Percentiles rank a stretch among this genome's conserved stretches.
Conservation (phyloP, 2,797 vertebrate species). For the Pseudopleuronectes americanus region DNA sequence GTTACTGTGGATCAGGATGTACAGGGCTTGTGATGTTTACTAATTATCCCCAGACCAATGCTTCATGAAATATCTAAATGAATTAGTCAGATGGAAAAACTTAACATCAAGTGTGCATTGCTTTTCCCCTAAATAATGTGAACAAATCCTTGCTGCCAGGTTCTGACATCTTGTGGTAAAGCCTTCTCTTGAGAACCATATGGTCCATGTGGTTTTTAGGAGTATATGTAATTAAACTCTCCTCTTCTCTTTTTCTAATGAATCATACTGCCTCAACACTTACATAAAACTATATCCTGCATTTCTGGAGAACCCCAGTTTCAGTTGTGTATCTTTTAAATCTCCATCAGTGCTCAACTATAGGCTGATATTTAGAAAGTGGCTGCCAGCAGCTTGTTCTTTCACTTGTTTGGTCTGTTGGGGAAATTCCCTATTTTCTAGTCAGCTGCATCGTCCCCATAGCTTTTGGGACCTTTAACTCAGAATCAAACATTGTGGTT, state of each 20-base stretch:
- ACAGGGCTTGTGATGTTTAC: background rate
- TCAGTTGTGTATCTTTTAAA: background rate
- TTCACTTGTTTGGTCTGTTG: background rate
- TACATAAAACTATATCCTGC: too few relatives aligned
- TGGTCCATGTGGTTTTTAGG: background rate
- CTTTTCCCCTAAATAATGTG: background rate
- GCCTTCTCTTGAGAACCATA: too few relatives aligned
- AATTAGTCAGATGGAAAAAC: background rate
- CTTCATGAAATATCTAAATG: background rate
- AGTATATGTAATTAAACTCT: background rate
- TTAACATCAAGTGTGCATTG: background rate
- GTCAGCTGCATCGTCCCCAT: background rate
- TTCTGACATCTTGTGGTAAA: background rate
- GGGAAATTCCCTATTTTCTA: slow-evolving; percentile 43
- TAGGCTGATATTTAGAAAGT: background rate
- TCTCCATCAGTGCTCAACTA: background rate
- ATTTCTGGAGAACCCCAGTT: background rate
- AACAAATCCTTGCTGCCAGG: background rate
- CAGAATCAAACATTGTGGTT: slow-evolving; percentile 34
- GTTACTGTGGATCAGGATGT: background rate
- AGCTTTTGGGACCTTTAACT: slow-evolving; percentile 33
- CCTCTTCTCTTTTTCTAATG: background rate
- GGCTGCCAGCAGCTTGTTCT: background rate
- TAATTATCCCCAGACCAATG: too few relatives aligned
- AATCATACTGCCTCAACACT: background rate